Evolutionary conservation across 2,113 vertebrate genomes (phyloP), one percentile per base, ranked within the genome.

Genomic region (Octodon degus): DNA sequence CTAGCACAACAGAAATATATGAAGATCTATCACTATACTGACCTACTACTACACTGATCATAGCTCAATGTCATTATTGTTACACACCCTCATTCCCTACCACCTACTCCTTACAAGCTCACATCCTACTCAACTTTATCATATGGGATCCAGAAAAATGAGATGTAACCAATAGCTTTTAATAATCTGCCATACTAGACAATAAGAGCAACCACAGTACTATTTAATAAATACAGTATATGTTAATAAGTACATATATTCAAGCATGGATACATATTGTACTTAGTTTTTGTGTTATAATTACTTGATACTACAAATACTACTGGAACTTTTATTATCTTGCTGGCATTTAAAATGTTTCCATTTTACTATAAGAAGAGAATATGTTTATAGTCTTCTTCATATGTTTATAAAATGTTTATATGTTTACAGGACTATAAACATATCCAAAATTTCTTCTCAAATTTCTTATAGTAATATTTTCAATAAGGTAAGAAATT

Each of bases 351-450:
- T 86, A 95, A 93, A 90, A n/a, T 4, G 80, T 37, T 47, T 96
- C 90, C 63, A 37, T 93, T 93, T 91, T 90, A 50, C 32, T 77
- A 8, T 70, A 53, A 76, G 62, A 97, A 81, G 62, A 96, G 60
- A 93, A 96, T 40, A 5, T 87, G 70, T 93, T 96, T 95, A 79
- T 70, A 80, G 94, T 95, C 58, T 97, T n/a, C n/a, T n/a, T n/a
- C n/a, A n/a, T n/a, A n/a, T n/a, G n/a, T n/a, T n/a, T n/a, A n/a
- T n/a, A n/a, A n/a, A n/a, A n/a, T n/a, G n/a, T n/a, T n/a, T n/a
- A n/a, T n/a, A n/a, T n/a, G n/a, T n/a, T n/a, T n/a, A n/a, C n/a
- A n/a, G n/a, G n/a, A n/a, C n/a, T n/a, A n/a, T n/a, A n/a, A n/a
- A n/a, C 20, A 19, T 47, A 87, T 16, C 43, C 17, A 83, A 77